Evolutionary conservation across 2,888 invertebrate genomes (phyloP).

Genomic region (Drosophila nr. medialis): DNA sequence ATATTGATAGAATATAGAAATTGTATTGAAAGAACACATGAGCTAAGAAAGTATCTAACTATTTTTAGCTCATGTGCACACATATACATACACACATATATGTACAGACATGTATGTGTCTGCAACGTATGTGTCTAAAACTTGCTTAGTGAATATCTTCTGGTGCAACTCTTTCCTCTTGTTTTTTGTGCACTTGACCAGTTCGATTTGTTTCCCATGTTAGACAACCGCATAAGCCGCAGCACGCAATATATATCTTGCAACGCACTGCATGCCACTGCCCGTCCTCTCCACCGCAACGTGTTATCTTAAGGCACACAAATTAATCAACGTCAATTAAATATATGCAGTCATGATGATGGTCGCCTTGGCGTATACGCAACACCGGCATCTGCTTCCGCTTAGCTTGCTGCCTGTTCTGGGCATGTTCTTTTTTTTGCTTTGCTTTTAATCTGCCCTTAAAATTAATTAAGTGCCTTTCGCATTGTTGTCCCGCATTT

Average conservation of each 20-base stretch:
- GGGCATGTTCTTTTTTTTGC: constrained; percentile 31
- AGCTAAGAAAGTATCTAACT: neutral
- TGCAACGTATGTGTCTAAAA: neutral
- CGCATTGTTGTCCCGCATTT: constrained; percentile 21
- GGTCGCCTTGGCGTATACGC: constrained; percentile 58
- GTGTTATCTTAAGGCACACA: constrained; percentile 28
- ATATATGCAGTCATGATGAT: constrained; percentile 34
- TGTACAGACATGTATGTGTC: too few species aligned
- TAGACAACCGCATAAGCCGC: constrained; percentile 12
- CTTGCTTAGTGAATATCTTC: neutral
- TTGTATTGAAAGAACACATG: neutral
- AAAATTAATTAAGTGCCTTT: constrained; percentile 70
- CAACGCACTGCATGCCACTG: constrained; percentile 17
- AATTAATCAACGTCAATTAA: constrained; percentile 70
- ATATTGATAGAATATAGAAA: neutral
- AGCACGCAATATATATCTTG: constrained; percentile 20
- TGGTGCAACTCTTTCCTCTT: too few species aligned
- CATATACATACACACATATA: neutral
- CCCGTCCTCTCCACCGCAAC: neutral
- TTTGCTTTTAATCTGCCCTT: constrained; percentile 54
- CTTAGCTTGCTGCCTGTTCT: constrained; percentile 5
- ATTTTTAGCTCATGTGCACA: neutral
- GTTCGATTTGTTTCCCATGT: neutral
- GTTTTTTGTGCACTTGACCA: neutral
- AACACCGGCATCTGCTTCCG: constrained; percentile 30